These are phyloP conservation scores for Epinephelus moara DNA, from an alignment of 2,113 vertebrate species.

Conservation along the genomic window DNA sequence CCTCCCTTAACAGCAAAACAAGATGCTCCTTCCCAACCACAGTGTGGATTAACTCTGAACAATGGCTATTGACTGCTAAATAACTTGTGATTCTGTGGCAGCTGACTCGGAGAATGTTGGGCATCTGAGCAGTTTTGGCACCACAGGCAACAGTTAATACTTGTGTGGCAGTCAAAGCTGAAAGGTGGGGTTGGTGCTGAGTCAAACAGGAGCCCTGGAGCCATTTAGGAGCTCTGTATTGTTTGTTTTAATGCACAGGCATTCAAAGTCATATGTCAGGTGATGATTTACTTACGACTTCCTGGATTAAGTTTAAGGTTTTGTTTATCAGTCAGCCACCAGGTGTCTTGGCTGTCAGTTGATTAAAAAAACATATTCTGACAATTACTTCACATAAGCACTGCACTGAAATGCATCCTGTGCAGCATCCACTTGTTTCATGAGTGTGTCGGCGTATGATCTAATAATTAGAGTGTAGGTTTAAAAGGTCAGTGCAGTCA, in stretches of 20 bases:
- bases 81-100: conserved; percentile 63
- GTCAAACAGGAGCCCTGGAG: not conserved
- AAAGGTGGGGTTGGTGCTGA: not conserved
- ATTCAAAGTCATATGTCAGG: not conserved
- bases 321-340: not conserved
- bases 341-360: not conserved
- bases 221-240: not conserved
- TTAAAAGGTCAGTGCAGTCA: conserved; percentile 24
- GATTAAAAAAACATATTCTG: no score
- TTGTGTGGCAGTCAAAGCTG: not conserved
- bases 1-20: not conserved
- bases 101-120: conserved; percentile 65
- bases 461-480: conserved; percentile 2
- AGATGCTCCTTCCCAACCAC: not conserved
- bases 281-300: not conserved
- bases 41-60: conserved; percentile 21
- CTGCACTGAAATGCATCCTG: not conserved
- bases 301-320: not conserved
- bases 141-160: not conserved
- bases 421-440: not conserved
- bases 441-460: not conserved
- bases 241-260: not conserved
- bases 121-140: not conserved
- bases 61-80: conserved; percentile 26
- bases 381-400: no score